Base-by-base conservation (phyloP, 2,888 invertebrate species). In the Aquatica leii region DNA sequence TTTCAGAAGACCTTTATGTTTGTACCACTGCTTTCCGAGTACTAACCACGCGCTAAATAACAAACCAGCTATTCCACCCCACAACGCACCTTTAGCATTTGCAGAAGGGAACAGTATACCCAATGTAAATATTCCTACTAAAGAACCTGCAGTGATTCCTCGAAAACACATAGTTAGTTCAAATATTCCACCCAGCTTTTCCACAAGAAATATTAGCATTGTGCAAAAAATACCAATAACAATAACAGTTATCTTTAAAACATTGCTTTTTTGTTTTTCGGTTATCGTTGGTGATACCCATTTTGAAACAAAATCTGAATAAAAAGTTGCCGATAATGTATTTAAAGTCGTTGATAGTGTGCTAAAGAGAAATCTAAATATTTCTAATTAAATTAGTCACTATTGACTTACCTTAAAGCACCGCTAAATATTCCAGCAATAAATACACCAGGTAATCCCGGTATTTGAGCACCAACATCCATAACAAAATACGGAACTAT, bases 371-470 rank as follows among this genome's bases (percentile, higher is more conserved):
- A n/a, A n/a, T n/a, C n/a, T n/a, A 82, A 20, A 2, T 37, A 12
- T 37, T 37, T 5, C 3, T 17, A 14, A 12, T 14, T 31, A 9
- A 53, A 2, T 3, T 40, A 14, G 2, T 40, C 40, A 4, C n/a
- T n/a, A 40, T 2, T 4, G 92, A 17, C n/a, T 14, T 17, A 43
- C 41, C 41, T 43, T 8, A 43, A 14, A 15, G 6, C n/a, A n/a
- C n/a, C n/a, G n/a, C n/a, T n/a, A n/a, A n/a, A n/a, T n/a, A n/a
- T n/a, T n/a, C n/a, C n/a, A 21, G 92, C 90, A 3, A 91, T 86
- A 72, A 93, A 92, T 41, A 92, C 82, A 3, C 92, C 92, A 17
- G 91, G 87, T 50, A 92, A 83, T 0, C 92, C 92, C n/a, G 89
- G 89, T 72, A 89, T 84, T 76, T 85, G 81, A 1, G 83, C 81